phyloP scores from a whole-genome alignment of 2,888 invertebrate species.

The Acanthosoma haemorrhoidale region DNA sequence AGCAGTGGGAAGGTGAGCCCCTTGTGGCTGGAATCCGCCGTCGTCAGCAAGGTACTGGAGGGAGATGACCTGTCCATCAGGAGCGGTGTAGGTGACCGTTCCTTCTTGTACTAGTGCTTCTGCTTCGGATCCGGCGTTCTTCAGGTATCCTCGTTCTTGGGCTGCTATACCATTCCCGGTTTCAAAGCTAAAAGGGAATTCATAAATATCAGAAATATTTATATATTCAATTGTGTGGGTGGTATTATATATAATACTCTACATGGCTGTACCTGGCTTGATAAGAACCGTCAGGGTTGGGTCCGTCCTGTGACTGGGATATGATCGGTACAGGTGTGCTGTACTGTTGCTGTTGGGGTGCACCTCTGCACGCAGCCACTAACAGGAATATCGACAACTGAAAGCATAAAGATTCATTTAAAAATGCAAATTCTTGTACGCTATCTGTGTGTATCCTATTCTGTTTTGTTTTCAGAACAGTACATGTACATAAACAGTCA shows the following conservation, averaged over 20 bases:
- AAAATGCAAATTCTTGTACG: too few species aligned
- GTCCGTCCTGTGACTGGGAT: conserved; percentile 46
- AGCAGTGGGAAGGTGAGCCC: conserved; percentile 45
- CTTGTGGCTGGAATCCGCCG: conserved; percentile 52
- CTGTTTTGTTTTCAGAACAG: not conserved
- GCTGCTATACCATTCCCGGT: conserved; percentile 69
- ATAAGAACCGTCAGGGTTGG: conserved; percentile 15
- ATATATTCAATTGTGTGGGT: not conserved
- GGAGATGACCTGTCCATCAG: conserved; percentile 58
- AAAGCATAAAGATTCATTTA: too few species aligned
- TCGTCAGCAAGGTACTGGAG: conserved; percentile 67
- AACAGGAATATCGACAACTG: not conserved
- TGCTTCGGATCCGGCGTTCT: conserved; percentile 61
- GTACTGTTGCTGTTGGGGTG: conserved; percentile 44
- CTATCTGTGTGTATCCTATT: not conserved
- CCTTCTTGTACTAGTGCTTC: conserved; percentile 66
- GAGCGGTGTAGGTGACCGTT: conserved; percentile 63
- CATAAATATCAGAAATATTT: not conserved
- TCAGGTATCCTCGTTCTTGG: conserved; percentile 64
- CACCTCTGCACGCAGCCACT: conserved; percentile 18
- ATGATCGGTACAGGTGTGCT: conserved; percentile 53
- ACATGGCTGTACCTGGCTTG: not conserved
- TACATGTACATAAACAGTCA: not conserved
- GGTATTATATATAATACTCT: not conserved
- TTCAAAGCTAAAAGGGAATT: conserved; percentile 46